Conservation (phyloP, 2,113 vertebrate species). For the Peromyscus polionotus region DNA sequence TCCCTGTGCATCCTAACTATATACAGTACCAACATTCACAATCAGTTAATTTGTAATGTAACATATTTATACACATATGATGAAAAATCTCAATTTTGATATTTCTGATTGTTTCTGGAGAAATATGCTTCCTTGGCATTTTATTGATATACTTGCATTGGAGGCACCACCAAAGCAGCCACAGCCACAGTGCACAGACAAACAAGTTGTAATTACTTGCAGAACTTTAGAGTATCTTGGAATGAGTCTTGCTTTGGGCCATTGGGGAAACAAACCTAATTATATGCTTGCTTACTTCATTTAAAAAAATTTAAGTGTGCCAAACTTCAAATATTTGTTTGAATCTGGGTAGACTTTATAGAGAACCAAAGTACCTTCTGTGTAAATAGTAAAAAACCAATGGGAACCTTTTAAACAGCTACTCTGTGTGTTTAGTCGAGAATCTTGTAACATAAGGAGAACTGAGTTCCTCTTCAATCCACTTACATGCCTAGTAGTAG, state of each 20-base stretch:
- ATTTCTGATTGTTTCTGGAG: background rate
- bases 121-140: background rate
- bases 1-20: background rate
- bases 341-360: slow-evolving; percentile 50
- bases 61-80: background rate
- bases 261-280: slow-evolving; percentile 72
- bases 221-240: slow-evolving; percentile 57
- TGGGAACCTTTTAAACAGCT: background rate
- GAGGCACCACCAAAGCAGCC: background rate
- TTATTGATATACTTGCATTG: background rate
- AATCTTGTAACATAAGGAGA: background rate
- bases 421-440: background rate
- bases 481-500: background rate
- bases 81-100: background rate
- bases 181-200: slow-evolving; percentile 20
- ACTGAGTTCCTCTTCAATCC: slow-evolving; percentile 4
- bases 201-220: slow-evolving; percentile 63
- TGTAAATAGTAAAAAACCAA: slow-evolving; percentile 69
- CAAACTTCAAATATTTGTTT: slow-evolving; percentile 73
- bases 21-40: background rate
- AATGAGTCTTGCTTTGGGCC: slow-evolving; percentile 42
- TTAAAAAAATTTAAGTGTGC: slow-evolving; percentile 59
- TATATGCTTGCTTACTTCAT: slow-evolving; percentile 62
- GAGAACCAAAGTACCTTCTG: slow-evolving; percentile 55
- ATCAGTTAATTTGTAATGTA: background rate